A percentile compares a stretch with the other conserved stretches of the same genome.
These are phyloP conservation scores for Drosophila sp. DNA, from an alignment of 1,140 invertebrate species.

Conservation along the genomic window DNA sequence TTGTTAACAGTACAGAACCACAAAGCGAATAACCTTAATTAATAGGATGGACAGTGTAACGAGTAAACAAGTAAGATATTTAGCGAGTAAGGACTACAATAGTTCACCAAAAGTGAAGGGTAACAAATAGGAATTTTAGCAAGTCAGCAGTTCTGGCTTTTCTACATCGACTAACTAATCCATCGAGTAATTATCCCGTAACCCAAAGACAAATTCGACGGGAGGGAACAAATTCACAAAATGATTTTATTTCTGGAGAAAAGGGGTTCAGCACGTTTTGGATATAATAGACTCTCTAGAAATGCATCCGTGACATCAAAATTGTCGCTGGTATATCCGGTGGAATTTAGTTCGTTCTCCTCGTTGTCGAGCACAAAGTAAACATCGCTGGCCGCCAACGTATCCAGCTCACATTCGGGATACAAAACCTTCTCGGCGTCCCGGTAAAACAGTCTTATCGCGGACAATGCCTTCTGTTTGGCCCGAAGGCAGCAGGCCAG, in stretches of 20 bases:
- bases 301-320: slow-evolving; percentile 52
- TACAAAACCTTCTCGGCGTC: slow-evolving; percentile 53
- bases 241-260: slow-evolving; percentile 2
- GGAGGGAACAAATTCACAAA: neutral
- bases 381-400: slow-evolving; percentile 26
- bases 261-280: slow-evolving; percentile 23
- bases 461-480: slow-evolving; percentile 5
- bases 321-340: slow-evolving; percentile 35
- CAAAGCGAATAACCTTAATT: too few relatives aligned
- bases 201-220: neutral
- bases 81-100: neutral
- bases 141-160: too few relatives aligned
- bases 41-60: too few relatives aligned
- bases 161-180: too few relatives aligned
- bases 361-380: slow-evolving; percentile 54
- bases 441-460: slow-evolving; percentile 45
- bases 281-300: slow-evolving; percentile 46
- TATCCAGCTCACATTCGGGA: slow-evolving; percentile 40
- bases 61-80: neutral
- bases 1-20: too few relatives aligned
- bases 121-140: too few relatives aligned
- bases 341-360: slow-evolving; percentile 29
- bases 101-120: too few relatives aligned
- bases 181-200: neutral
- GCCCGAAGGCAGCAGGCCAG: slow-evolving; percentile 14